Percentiles rank a stretch among this genome's conserved stretches.
These are phyloP conservation scores for Lateolabrax maculatus DNA, from an alignment of 2,797 vertebrate species.

Conservation along the genomic window DNA sequence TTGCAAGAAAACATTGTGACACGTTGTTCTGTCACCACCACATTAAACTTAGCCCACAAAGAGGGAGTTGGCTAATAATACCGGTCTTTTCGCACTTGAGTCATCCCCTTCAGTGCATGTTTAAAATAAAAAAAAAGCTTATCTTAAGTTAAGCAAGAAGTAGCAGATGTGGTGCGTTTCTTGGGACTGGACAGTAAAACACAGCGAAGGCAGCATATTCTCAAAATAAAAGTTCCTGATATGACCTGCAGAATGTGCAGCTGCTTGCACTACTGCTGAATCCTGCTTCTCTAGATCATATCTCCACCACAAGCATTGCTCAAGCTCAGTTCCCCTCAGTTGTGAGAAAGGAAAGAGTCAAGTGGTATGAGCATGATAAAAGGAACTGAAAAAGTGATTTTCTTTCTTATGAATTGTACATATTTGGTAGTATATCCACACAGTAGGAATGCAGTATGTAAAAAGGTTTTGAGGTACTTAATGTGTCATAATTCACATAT, in stretches of 20 bases:
- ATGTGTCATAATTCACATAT: too few relatives aligned
- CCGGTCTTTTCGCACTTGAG: background rate
- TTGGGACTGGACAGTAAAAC: background rate
- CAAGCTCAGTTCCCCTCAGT: constrained; percentile 8
- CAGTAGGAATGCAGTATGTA: background rate
- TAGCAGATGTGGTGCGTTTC: background rate
- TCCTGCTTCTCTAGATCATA: constrained; percentile 43
- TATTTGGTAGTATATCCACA: too few relatives aligned
- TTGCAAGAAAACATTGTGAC: background rate
- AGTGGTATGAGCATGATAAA: background rate
- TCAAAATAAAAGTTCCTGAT: constrained; percentile 53
- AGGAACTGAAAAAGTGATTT: background rate
- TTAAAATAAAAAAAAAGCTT: too few relatives aligned
- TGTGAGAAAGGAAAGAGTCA: constrained; percentile 32
- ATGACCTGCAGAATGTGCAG: constrained; percentile 34
- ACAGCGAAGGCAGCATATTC: constrained; percentile 14
- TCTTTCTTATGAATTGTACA: too few relatives aligned
- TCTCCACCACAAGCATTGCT: constrained; percentile 27
- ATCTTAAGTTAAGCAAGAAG: background rate
- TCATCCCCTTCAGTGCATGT: too few relatives aligned
- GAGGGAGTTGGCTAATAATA: background rate
- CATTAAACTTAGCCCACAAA: background rate
- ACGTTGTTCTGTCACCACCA: background rate
- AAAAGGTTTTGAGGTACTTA: background rate
- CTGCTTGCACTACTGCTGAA: constrained; percentile 9